phyloP scores from a whole-genome alignment of 2,888 invertebrate genomes.

The Calameuta filiformis region DNA sequence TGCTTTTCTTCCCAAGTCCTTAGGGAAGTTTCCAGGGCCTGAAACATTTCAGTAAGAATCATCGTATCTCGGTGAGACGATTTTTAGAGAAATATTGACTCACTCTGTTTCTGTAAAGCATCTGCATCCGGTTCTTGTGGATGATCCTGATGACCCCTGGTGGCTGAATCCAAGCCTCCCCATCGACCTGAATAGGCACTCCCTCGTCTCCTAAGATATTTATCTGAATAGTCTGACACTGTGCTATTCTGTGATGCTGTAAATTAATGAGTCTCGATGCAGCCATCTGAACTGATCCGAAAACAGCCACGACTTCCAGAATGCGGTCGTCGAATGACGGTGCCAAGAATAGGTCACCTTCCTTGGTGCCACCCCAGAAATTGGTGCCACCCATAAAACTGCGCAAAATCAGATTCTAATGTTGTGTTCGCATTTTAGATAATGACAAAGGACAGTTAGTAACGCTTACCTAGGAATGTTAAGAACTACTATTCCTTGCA shows the following conservation, averaged over 20 bases:
- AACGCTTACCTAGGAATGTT: conserved; percentile 85
- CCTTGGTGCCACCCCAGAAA: conserved; percentile 96
- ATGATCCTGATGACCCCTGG: conserved; percentile 96
- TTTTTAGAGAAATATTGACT: conserved; percentile 28
- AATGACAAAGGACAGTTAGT: not conserved
- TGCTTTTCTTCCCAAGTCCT: conserved; percentile 90
- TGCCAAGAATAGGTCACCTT: conserved; percentile 90
- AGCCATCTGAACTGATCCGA: conserved; percentile 98
- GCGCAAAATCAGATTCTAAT: conserved; percentile 40
- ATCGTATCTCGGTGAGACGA: conserved; percentile 1
- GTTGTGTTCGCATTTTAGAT: not conserved
- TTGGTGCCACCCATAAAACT: conserved; percentile 99
- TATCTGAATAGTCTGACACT: conserved; percentile 95
- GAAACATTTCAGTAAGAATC: conserved; percentile 20
- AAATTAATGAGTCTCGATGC: conserved; percentile 94
- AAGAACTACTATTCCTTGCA: conserved; percentile 96
- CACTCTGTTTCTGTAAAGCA: conserved; percentile 90
- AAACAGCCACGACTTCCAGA: conserved; percentile 96
- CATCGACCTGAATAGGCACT: conserved; percentile 96
- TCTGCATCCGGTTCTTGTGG: conserved; percentile 97
- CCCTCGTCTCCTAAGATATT: conserved; percentile 93
- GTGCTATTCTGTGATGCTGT: conserved; percentile 96
- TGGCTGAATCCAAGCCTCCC: conserved; percentile 98
- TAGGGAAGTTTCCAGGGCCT: conserved; percentile 89
- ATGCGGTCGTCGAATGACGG: conserved; percentile 97